A percentile compares a stretch with the other conserved stretches of the same genome.
Conservation (phyloP, 2,797 vertebrate species). For the Sebastes cheni region DNA sequence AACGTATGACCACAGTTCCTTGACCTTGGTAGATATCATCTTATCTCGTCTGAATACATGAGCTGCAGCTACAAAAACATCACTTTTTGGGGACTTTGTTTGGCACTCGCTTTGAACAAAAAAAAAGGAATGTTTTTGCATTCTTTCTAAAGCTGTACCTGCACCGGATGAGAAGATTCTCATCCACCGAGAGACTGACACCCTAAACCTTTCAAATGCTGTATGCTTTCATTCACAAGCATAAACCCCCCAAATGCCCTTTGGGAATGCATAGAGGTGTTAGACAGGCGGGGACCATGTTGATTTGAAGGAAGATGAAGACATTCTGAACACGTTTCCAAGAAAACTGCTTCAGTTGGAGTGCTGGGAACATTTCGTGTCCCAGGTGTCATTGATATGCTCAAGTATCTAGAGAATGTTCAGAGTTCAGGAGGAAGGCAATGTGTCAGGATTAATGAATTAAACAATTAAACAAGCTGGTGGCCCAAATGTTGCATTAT, state of each 20-base stretch:
- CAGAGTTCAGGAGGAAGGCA: slow-evolving; percentile 29
- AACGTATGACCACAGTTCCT: not conserved
- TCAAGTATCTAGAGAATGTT: slow-evolving; percentile 1
- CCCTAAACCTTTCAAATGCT: slow-evolving; percentile 45
- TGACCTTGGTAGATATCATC: slow-evolving; percentile 17
- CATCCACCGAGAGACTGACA: slow-evolving; percentile 35
- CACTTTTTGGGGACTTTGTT: slow-evolving; percentile 26
- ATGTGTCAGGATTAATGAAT: not conserved
- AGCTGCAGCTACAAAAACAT: slow-evolving; percentile 5
- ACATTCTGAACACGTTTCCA: slow-evolving; percentile 30
- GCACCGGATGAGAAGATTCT: slow-evolving; percentile 19
- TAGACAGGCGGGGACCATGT: slow-evolving; percentile 34
- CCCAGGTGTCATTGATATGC: not conserved
- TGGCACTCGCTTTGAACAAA: slow-evolving; percentile 34
- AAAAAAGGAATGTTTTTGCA: not conserved
- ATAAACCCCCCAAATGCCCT: slow-evolving; percentile 31
- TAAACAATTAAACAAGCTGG: not conserved
- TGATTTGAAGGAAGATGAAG: slow-evolving; percentile 28
- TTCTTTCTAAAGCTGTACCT: slow-evolving; percentile 16
- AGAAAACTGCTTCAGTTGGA: slow-evolving; percentile 13
- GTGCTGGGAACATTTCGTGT: slow-evolving; percentile 17
- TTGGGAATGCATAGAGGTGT: slow-evolving; percentile 47
- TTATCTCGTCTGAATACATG: slow-evolving; percentile 1
- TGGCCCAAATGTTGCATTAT: not conserved
- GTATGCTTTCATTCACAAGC: slow-evolving; percentile 40